Evolutionary conservation across 2,797 vertebrate genomes (phyloP).

Genomic region (Chrosomus eos): DNA sequence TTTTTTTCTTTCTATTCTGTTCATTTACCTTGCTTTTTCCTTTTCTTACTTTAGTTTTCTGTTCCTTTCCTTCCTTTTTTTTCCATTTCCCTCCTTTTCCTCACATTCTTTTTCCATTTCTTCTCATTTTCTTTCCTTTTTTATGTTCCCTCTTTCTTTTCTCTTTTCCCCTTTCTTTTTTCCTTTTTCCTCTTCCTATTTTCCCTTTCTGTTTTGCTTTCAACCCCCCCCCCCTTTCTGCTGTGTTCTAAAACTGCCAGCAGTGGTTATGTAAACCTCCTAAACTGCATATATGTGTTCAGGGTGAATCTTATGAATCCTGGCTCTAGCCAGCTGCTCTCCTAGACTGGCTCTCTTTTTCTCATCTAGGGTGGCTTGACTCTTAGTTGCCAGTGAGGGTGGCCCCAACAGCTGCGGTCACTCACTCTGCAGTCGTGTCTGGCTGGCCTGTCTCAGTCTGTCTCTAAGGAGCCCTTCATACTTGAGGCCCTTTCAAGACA

Average conservation of each 20-base stretch:
- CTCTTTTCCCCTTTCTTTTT: not conserved
- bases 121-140: not conserved
- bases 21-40: not conserved
- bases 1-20: not conserved
- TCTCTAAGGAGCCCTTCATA: slow-evolving; percentile 19
- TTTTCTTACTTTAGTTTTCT: not conserved
- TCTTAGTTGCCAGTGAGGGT: slow-evolving; percentile 62
- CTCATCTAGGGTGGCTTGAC: slow-evolving; percentile 59
- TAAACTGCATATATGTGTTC: slow-evolving; percentile 56
- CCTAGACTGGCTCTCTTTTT: slow-evolving; percentile 61
- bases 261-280: slow-evolving; percentile 67
- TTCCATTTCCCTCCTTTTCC: not conserved
- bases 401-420: slow-evolving; percentile 71
- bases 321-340: slow-evolving; percentile 71
- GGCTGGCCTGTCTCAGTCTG: slow-evolving; percentile 14
- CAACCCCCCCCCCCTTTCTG: not conserved
- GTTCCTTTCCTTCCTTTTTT: not conserved
- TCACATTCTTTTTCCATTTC: slow-evolving; percentile 19
- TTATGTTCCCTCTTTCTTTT: not conserved
- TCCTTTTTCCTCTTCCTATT: not conserved
- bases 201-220: not conserved
- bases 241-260: slow-evolving; percentile 58
- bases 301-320: slow-evolving; percentile 55
- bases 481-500: slow-evolving; percentile 24
- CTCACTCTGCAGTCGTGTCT: slow-evolving; percentile 40